These are phyloP conservation scores for Papilio demoleus DNA, from an alignment of 2,888 invertebrate genomes.

Conservation along the genomic window DNA sequence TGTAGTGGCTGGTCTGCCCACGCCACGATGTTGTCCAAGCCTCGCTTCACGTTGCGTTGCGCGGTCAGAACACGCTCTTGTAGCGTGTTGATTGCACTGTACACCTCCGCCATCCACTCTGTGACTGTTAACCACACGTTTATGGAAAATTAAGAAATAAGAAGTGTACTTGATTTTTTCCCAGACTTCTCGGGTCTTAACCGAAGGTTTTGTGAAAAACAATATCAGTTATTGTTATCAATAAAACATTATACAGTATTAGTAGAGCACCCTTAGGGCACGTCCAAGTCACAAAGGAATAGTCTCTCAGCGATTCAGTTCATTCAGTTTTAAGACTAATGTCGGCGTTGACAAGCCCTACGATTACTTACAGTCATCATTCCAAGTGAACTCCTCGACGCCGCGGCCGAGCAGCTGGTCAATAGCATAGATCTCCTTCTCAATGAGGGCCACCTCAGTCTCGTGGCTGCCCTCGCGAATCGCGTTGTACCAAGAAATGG, in stretches of 20 bases:
- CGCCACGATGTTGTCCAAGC: conserved; percentile 82
- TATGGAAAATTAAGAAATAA: neutral
- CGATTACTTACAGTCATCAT: conserved; percentile 87
- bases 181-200: no score
- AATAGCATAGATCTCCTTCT: conserved; percentile 89
- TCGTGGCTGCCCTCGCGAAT: conserved; percentile 88
- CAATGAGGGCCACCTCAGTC: conserved; percentile 90
- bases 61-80: conserved; percentile 87
- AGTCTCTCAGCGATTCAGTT: no score
- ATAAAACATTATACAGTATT: no score
- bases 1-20: conserved; percentile 92
- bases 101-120: conserved; percentile 87
- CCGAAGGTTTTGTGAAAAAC: no score
- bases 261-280: no score
- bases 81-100: conserved; percentile 87
- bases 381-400: conserved; percentile 90
- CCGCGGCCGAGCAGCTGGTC: conserved; percentile 88
- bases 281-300: no score
- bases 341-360: neutral
- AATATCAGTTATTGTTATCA: no score
- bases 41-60: conserved; percentile 85
- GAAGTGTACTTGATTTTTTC: neutral
- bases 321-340: no score
- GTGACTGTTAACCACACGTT: conserved; percentile 74
- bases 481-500: conserved; percentile 93